Base-by-base conservation (phyloP, 92 coral and sea anemone genomes). In the Palythoa grandis region DNA sequence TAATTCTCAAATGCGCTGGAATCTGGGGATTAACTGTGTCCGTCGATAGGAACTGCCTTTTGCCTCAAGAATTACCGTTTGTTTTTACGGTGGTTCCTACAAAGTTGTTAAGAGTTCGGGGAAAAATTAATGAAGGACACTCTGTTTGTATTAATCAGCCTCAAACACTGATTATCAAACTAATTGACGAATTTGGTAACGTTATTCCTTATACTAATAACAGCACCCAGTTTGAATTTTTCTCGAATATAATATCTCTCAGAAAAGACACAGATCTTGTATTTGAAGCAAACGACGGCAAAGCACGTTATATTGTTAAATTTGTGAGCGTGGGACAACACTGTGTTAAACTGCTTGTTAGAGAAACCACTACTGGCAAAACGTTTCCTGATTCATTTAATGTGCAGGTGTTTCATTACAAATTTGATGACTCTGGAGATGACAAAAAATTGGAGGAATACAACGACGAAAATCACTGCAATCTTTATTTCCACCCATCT, bases 241-340 rank as follows among this genome's bases (percentile, higher is more conserved):
- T 11, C 8, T 76, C 82, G 23, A 76, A 29, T 53, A 52, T 54
- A 24, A 54, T 67, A 19, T 76, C 82, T 15, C 0, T 76, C 17
- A 52, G 0, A 19, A 12, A 16, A 53, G 40, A 76, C 9, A 54
- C 29, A 7, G n/a, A 53, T 1, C 63, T 20, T 7, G 54, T 4
- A 11, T 7, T 25, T 22, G 40, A 11, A n/a, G 67, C 43, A 13
- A 29, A 53, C 20, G 82, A 53, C 43, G 68, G 63, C 5, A 76
- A n/a, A 23, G 82, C 68, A 22, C 20, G 20, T 25, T 76, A 20
- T 20, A 11, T 13, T 25, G 65, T 76, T 54, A 53, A 66, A 25
- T 76, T 76, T 76, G 63, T 54, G 67, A 76, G 82, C 29, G 47
- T 15, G 0, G 82, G 82, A 76, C 50, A 37, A 20, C 82, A 76